phyloP scores from a whole-genome alignment of 2,888 invertebrate species.

The Synanthedon tipuliformis region DNA sequence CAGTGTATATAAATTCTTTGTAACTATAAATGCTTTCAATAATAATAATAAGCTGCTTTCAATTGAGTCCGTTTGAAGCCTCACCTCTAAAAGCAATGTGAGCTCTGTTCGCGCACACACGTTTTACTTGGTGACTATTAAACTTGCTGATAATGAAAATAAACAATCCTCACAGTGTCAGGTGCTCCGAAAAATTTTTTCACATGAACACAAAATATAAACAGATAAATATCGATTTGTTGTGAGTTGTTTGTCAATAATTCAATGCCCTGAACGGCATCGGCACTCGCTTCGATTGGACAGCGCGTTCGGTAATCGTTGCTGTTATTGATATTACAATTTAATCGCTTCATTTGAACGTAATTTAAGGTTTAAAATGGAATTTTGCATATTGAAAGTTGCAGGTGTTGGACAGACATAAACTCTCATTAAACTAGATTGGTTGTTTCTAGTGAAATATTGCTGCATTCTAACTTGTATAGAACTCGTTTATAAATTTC shows the following conservation, averaged over 20 bases:
- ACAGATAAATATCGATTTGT: constrained; percentile 29
- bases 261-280: constrained; percentile 18
- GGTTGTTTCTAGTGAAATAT: background rate
- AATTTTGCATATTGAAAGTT: background rate
- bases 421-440: background rate
- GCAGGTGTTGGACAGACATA: background rate
- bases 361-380: background rate
- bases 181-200: constrained; percentile 29
- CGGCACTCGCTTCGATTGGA: background rate
- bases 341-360: background rate
- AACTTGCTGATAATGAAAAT: background rate
- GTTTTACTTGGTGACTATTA: background rate
- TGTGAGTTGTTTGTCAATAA: constrained; percentile 19
- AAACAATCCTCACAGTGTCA: constrained; percentile 31
- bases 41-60: too few species aligned
- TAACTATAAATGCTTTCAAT: too few species aligned
- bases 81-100: too few species aligned
- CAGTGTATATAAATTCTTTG: too few species aligned
- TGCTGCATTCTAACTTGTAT: background rate
- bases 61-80: too few species aligned
- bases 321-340: background rate
- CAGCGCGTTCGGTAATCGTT: background rate
- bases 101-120: too few species aligned
- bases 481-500: too few species aligned
- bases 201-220: constrained; percentile 12